Conservation (phyloP, 2,113 vertebrate genomes). For the Desmodus rotundus region DNA sequence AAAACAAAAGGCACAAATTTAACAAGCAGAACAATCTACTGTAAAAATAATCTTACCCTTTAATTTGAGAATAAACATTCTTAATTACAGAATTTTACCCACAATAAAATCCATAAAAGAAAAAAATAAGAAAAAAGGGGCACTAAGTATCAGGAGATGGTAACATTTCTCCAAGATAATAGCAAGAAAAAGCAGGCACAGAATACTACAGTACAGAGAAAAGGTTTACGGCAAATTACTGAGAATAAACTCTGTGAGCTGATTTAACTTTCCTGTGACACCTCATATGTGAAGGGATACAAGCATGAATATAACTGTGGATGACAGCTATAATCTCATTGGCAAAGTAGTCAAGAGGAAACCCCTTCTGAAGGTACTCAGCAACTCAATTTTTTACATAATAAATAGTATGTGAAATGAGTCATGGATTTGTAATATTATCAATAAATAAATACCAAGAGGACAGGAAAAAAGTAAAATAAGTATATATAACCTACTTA, state of each 20-base stretch:
- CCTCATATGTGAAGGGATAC: not conserved
- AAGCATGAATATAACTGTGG: not conserved
- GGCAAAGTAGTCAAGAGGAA: not conserved
- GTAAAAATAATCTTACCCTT: not conserved
- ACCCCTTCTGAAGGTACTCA: not conserved
- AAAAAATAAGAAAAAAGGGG: not conserved
- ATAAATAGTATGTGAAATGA: not conserved
- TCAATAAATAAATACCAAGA: not conserved
- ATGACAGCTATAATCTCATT: not conserved
- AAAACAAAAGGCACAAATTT: conserved; percentile 62
- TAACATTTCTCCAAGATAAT: not conserved
- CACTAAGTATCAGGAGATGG: not conserved
- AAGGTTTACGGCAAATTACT: not conserved
- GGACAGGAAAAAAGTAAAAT: conserved; percentile 12
- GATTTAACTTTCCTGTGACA: not conserved
- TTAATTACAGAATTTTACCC: conserved; percentile 29
- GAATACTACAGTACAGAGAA: not conserved
- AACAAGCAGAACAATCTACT: conserved; percentile 9
- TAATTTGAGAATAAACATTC: not conserved
- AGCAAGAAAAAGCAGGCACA: not conserved
- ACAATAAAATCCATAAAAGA: not conserved
- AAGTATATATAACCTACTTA: not conserved
- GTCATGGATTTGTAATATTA: not conserved
- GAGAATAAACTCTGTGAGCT: not conserved
- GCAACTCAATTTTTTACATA: not conserved